These are phyloP conservation scores for Calameuta idolon DNA, from an alignment of 2,888 invertebrate species.

Conservation along the genomic window DNA sequence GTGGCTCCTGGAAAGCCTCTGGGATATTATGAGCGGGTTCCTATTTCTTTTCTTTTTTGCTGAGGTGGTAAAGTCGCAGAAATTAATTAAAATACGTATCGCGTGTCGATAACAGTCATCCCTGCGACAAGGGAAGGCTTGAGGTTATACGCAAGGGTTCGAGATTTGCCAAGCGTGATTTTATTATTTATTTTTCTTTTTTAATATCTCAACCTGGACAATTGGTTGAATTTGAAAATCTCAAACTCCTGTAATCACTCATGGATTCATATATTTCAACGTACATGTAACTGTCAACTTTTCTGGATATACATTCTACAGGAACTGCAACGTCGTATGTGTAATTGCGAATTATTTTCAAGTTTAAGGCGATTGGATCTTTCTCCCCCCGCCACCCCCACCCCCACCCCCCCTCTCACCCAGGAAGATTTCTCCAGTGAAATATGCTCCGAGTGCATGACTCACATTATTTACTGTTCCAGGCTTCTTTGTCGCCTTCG, in stretches of 20 bases:
- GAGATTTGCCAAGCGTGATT: not conserved
- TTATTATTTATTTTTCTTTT: not conserved
- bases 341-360: not conserved
- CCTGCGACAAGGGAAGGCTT: not conserved
- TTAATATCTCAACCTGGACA: not conserved
- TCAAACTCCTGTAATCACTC: not conserved
- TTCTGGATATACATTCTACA: not conserved
- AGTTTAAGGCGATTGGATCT: not conserved
- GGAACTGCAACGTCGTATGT: not conserved
- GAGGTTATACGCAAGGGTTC: not conserved
- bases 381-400: not conserved
- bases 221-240: not conserved
- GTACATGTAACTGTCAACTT: no score
- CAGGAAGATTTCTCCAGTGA: not conserved
- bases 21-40: not conserved
- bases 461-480: slow-evolving; percentile 1
- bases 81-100: slow-evolving; percentile 9
- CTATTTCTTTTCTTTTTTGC: not conserved
- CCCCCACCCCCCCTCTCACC: not conserved
- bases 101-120: slow-evolving; percentile 5
- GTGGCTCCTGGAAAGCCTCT: not conserved
- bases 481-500: slow-evolving; percentile 9
- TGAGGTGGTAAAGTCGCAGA: not conserved
- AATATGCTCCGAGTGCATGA: not conserved
- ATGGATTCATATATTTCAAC: not conserved